Evolutionary conservation across 2,888 invertebrate species (phyloP).

Genomic region (Drosophila differens): DNA sequence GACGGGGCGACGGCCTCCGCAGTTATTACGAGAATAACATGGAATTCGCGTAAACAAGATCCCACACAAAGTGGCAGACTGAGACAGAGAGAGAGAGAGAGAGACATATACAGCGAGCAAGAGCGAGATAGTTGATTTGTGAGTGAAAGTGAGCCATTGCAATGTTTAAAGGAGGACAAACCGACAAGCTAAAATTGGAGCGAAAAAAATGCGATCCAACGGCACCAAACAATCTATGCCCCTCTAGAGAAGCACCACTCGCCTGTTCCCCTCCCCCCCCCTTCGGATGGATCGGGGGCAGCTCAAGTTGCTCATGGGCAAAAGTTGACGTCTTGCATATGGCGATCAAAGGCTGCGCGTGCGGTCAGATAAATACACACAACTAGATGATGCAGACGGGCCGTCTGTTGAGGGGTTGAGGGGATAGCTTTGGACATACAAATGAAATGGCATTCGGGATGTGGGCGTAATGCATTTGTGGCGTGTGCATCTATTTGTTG

Average conservation of each 20-base stretch:
- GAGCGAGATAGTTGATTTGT: slow-evolving; percentile 7
- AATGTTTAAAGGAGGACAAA: slow-evolving; percentile 50
- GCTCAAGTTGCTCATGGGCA: slow-evolving; percentile 58
- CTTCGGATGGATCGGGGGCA: slow-evolving; percentile 9
- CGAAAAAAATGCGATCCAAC: slow-evolving; percentile 52
- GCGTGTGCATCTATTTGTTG: slow-evolving; percentile 66
- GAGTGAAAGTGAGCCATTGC: slow-evolving; percentile 58
- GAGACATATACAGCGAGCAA: not conserved
- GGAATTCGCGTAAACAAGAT: slow-evolving; percentile 73
- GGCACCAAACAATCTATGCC: slow-evolving; percentile 18
- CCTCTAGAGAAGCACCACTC: not conserved
- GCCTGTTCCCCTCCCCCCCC: not conserved
- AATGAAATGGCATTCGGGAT: slow-evolving; percentile 15
- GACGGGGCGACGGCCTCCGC: slow-evolving; percentile 72
- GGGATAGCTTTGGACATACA: not conserved
- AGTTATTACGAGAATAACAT: slow-evolving; percentile 60
- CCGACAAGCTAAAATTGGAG: slow-evolving; percentile 65
- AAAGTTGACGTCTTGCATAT: slow-evolving; percentile 73
- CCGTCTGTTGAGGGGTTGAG: too few species aligned
- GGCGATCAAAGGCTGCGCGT: slow-evolving; percentile 72
- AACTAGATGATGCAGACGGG: slow-evolving; percentile 46
- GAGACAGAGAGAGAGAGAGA: slow-evolving; percentile 3
- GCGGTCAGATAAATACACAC: slow-evolving; percentile 53
- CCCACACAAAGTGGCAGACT: slow-evolving; percentile 24
- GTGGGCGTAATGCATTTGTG: slow-evolving; percentile 73